Evolutionary conservation across 2,888 invertebrate genomes (phyloP).

Genomic region (Hofmannophila pseudospretella): DNA sequence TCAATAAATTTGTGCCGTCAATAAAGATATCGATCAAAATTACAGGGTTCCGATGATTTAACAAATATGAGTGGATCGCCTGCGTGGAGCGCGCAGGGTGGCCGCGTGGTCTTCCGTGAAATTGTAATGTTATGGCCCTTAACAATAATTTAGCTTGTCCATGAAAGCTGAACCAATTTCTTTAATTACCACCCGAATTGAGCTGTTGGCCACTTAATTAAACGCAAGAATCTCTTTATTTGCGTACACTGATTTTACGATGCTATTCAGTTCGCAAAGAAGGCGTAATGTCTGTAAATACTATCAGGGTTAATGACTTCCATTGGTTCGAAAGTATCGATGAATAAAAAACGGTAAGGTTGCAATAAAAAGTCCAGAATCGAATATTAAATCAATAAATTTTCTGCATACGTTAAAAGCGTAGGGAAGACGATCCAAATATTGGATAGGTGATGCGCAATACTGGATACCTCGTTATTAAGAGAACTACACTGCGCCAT

Average conservation of each 20-base stretch:
- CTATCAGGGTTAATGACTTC: constrained; percentile 51
- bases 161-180: constrained; percentile 63
- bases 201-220: constrained; percentile 59
- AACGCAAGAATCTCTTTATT: constrained; percentile 55
- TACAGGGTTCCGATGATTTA: constrained; percentile 75
- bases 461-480: too few relatives aligned
- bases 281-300: constrained; percentile 36
- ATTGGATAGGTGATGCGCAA: too few relatives aligned
- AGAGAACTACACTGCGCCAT: too few relatives aligned
- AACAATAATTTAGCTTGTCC: constrained; percentile 60
- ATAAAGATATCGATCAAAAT: constrained; percentile 79
- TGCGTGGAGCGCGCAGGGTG: constrained; percentile 59
- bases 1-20: constrained; percentile 73
- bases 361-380: constrained; percentile 27
- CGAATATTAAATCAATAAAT: constrained; percentile 15
- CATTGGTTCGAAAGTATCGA: constrained; percentile 36
- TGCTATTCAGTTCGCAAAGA: constrained; percentile 34
- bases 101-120: constrained; percentile 66
- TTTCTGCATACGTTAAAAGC: background rate
- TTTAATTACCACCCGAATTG: constrained; percentile 56
- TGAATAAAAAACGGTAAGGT: constrained; percentile 32
- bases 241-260: constrained; percentile 42
- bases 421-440: too few relatives aligned
- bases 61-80: constrained; percentile 70
- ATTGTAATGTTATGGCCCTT: constrained; percentile 62